Conservation (phyloP, 2,797 vertebrate genomes). For the Catharus ustulatus region DNA sequence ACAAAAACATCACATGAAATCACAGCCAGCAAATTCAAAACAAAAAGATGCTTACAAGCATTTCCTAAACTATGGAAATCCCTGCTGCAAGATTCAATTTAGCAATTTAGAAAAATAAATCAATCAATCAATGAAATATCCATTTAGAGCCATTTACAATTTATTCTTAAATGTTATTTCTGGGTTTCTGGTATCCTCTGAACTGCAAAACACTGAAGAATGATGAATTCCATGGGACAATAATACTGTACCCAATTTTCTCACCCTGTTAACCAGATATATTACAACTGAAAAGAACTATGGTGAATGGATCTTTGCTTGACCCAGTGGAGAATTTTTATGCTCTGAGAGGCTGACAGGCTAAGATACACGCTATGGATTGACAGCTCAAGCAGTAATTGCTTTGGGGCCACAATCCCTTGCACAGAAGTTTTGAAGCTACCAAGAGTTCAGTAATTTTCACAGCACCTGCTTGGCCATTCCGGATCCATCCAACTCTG, state of each 20-base stretch:
- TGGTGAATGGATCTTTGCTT: not conserved
- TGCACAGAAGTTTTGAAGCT: not conserved
- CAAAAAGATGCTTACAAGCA: no score
- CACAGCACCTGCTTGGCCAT: not conserved
- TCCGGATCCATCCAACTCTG: not conserved
- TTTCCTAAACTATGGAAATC: not conserved
- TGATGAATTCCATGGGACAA: not conserved
- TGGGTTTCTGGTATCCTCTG: not conserved
- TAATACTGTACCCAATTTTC: not conserved
- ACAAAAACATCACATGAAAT: not conserved
- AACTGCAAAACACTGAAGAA: not conserved
- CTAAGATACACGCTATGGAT: fast-evolving
- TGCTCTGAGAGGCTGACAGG: not conserved
- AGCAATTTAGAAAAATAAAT: not conserved
- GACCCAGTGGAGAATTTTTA: not conserved
- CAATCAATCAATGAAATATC: not conserved
- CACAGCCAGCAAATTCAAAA: not conserved
- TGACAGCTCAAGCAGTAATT: not conserved
- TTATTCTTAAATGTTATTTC: not conserved
- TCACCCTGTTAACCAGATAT: not conserved
- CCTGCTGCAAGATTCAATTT: not conserved
- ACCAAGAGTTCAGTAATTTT: not conserved
- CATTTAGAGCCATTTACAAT: not conserved
- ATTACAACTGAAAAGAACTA: not conserved
- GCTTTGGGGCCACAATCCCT: not conserved